Evolutionary conservation across 2,113 vertebrate genomes (phyloP), one percentile per base, ranked within the genome.

Genomic region (Embiotoca jacksoni): DNA sequence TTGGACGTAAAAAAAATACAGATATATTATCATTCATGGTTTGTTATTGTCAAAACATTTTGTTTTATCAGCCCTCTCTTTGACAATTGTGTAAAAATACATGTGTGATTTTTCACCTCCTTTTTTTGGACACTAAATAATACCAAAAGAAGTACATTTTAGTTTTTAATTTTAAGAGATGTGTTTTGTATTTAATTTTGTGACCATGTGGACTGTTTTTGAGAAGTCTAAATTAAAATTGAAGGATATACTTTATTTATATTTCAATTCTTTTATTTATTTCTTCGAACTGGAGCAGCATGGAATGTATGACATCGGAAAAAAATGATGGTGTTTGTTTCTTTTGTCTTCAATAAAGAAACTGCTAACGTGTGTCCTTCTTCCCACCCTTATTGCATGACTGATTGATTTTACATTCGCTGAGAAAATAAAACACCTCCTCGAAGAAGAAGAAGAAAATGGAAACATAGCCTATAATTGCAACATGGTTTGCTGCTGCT

Each of bases 231-330:
- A 83, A 84, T 89, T 81, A 88, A 91, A 91, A 86, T 52, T 65
- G 65, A 78, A 68, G 31, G 55, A 65, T 89, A 32, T 83, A 47
- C 65, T 86, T 59, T 72, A 66, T 54, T 80, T 85, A 84, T 88
- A 88, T 92, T 91, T 93, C 81, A 93, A 73, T 85, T 95, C 91
- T 94, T 96, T 96, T 94, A 92, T 96, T 95, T 92, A 90, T 95
- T 94, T 93, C 85, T 91, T 94, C 94, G 91, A 96, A 95, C 89
- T 92, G 95, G 95, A 97, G 96, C 96, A 98, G 96, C 96, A 97
- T 97, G 96, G 96, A 98, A 98, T 97, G 96, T 96, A 94, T 95
- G 94, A 95, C 94, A 96, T 93, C 92, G 88, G 94, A 94, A 94
- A 95, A 94, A 93, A 90, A 91, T 33, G 14, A 67, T 85, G 81